A percentile compares a stretch with the other conserved stretches of the same genome.
Evolutionary conservation across 2,888 invertebrate genomes (phyloP).

Genomic region (Stomorhina lunata): DNA sequence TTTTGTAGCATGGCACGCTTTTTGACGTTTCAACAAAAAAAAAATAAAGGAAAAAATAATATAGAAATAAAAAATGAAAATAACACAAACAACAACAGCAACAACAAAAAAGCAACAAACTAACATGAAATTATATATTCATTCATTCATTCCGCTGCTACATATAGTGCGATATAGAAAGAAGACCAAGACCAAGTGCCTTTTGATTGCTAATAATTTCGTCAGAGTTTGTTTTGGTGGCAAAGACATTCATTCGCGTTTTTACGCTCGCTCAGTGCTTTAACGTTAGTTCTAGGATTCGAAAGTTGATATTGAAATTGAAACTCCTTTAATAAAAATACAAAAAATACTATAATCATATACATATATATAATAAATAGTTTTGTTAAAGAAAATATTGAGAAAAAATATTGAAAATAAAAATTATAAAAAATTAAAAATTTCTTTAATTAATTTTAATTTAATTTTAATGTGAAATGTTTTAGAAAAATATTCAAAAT

Average conservation of each 20-base stretch:
- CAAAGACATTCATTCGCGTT: constrained; percentile 75
- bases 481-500: constrained; percentile 9
- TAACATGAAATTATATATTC: background rate
- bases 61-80: background rate
- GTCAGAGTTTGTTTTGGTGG: constrained; percentile 62
- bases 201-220: constrained; percentile 62
- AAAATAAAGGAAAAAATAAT: background rate
- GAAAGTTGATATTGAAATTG: too few species aligned
- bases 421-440: background rate
- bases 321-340: constrained; percentile 62
- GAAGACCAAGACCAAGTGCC: constrained; percentile 20
- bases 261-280: constrained; percentile 76
- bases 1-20: constrained; percentile 55
- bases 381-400: background rate
- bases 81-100: background rate
- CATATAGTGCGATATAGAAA: constrained; percentile 18
- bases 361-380: background rate
- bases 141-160: background rate
- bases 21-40: constrained; percentile 50
- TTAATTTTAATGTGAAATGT: background rate
- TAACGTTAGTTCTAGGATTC: constrained; percentile 78
- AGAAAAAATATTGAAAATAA: background rate
- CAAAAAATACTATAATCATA: background rate
- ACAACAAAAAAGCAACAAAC: background rate
- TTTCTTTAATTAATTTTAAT: background rate